Percentiles rank a stretch among this genome's conserved stretches.
Evolutionary conservation across 2,888 invertebrate species (phyloP).

Genomic region (Parnassius glacialis): DNA sequence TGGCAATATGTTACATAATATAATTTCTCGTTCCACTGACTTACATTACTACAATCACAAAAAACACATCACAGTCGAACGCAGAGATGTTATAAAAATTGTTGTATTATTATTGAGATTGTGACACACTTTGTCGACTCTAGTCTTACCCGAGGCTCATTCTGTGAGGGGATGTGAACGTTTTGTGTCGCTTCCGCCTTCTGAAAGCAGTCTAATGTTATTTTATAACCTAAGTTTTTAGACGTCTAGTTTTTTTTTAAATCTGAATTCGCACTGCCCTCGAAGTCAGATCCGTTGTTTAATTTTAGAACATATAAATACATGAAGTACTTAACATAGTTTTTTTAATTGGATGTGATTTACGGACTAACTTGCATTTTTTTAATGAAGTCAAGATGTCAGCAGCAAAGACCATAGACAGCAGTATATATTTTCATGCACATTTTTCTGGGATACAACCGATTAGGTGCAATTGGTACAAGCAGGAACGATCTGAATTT

Average conservation of each 20-base stretch:
- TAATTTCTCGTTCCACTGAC: slow-evolving; percentile 25
- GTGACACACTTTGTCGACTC: slow-evolving; percentile 46
- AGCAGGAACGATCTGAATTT: slow-evolving; percentile 62
- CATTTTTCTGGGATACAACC: slow-evolving; percentile 33
- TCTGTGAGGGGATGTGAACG: slow-evolving; percentile 10
- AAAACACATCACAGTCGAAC: slow-evolving; percentile 31
- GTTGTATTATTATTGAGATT: slow-evolving; percentile 48
- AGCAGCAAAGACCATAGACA: slow-evolving; percentile 39
- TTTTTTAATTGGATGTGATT: slow-evolving; percentile 53
- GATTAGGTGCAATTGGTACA: slow-evolving; percentile 50
- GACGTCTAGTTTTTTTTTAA: slow-evolving; percentile 47
- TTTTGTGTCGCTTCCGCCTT: slow-evolving; percentile 6
- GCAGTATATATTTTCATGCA: slow-evolving; percentile 47
- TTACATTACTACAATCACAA: slow-evolving; percentile 5
- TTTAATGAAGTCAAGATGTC: slow-evolving; percentile 30
- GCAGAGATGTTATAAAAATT: slow-evolving; percentile 36
- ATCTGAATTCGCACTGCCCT: slow-evolving; percentile 55
- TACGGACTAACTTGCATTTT: slow-evolving; percentile 27
- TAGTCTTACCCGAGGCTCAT: slow-evolving; percentile 46
- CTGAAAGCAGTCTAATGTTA: slow-evolving; percentile 41
- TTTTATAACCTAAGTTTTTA: slow-evolving; percentile 52
- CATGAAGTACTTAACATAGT: slow-evolving; percentile 67
- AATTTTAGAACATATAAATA: slow-evolving; percentile 34
- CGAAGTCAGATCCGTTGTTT: slow-evolving; percentile 48
- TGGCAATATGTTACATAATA: not conserved